Evolutionary conservation across 1,140 invertebrate genomes (phyloP).

Genomic region (Temnothorax curvispinosus): DNA sequence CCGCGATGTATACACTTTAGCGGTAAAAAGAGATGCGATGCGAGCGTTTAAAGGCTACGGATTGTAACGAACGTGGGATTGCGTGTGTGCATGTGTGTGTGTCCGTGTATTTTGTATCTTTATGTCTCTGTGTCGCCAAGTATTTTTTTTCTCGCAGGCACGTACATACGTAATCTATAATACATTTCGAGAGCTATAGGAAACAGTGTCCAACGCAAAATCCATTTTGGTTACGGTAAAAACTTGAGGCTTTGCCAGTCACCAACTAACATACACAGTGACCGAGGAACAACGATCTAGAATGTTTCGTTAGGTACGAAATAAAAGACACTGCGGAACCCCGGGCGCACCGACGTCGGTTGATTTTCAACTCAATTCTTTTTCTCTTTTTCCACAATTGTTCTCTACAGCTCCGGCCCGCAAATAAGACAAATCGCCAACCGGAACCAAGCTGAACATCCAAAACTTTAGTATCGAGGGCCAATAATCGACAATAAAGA

Average conservation of each 20-base stretch:
- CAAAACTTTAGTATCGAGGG: not conserved
- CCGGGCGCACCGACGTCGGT: conserved; percentile 23
- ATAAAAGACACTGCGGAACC: conserved; percentile 41
- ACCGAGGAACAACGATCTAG: conserved; percentile 62
- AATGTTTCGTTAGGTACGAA: conserved; percentile 61
- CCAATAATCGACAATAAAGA: not conserved
- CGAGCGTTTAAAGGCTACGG: conserved; percentile 35
- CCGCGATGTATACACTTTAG: conserved; percentile 5
- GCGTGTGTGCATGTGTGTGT: not conserved
- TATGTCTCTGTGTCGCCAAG: conserved; percentile 25
- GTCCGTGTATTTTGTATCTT: not conserved
- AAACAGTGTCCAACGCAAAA: conserved; percentile 50
- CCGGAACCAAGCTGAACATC: not conserved
- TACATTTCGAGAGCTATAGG: conserved; percentile 48
- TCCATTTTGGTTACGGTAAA: conserved; percentile 55
- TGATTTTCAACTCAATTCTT: conserved; percentile 20
- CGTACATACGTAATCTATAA: conserved; percentile 60
- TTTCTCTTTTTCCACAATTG: not conserved
- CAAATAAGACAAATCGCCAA: not conserved
- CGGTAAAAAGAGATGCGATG: conserved; percentile 33
- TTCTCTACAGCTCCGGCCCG: not conserved
- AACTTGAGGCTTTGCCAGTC: conserved; percentile 49
- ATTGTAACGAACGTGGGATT: conserved; percentile 42
- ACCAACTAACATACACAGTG: conserved; percentile 45
- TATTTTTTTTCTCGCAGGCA: conserved; percentile 43